phyloP scores from a whole-genome alignment of 2,113 vertebrate species.

The Rousettus leschenaultii region DNA sequence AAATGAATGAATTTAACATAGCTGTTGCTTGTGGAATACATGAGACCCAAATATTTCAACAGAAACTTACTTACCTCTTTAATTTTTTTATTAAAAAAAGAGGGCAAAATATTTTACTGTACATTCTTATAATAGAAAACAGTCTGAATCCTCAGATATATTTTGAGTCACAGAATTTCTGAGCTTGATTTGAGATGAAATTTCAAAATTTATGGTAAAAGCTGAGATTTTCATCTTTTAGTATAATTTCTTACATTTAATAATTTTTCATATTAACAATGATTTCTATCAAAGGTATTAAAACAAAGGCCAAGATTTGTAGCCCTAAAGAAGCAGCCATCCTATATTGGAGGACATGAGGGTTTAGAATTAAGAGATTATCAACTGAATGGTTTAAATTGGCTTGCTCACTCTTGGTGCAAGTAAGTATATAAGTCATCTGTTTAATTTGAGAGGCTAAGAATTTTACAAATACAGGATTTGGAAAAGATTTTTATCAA shows the following conservation, averaged over 20 bases:
- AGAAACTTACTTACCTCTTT: neutral
- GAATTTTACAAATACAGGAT: neutral
- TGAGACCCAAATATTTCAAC: neutral
- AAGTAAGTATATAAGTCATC: conserved; percentile 88
- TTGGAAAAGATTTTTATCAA: neutral
- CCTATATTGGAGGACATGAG: conserved; percentile 91
- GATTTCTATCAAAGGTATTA: conserved; percentile 85
- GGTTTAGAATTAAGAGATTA: conserved; percentile 96
- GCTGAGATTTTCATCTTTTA: neutral
- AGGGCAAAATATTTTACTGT: neutral
- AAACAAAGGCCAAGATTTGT: conserved; percentile 97
- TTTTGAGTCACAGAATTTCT: conserved; percentile 30
- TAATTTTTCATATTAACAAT: conserved; percentile 39
- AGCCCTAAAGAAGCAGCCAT: conserved; percentile 95
- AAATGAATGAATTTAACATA: neutral
- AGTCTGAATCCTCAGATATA: neutral
- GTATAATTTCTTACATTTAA: conserved; percentile 17
- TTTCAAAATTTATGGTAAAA: conserved; percentile 29
- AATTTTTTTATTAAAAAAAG: neutral
- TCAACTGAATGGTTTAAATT: conserved; percentile 96
- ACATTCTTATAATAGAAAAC: neutral
- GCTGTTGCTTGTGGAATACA: neutral
- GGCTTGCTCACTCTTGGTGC: conserved; percentile 99
- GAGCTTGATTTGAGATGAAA: conserved; percentile 11
- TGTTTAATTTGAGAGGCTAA: neutral